A percentile compares a stretch with the other conserved stretches of the same genome.
Evolutionary conservation across 2,113 vertebrate genomes (phyloP).

Genomic region (Oryzias melastigma): DNA sequence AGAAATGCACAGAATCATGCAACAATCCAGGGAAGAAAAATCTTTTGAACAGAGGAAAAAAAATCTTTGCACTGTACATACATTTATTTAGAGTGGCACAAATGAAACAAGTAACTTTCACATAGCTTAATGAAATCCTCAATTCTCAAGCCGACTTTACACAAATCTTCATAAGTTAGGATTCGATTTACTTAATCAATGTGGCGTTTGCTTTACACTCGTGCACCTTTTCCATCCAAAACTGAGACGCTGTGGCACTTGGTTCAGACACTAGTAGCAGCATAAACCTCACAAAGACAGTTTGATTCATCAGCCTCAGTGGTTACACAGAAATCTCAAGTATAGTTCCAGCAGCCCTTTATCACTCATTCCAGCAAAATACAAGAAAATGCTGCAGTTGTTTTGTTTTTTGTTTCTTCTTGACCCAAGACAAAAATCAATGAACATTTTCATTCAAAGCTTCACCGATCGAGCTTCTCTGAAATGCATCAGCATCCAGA

Average conservation of each 20-base stretch:
- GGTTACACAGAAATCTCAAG: constrained; percentile 82
- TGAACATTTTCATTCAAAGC: constrained; percentile 73
- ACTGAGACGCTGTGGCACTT: constrained; percentile 94
- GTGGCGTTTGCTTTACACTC: constrained; percentile 84
- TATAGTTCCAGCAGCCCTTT: constrained; percentile 73
- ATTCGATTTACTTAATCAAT: constrained; percentile 98
- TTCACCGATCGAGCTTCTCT: constrained; percentile 85
- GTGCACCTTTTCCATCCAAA: constrained; percentile 91
- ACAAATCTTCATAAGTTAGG: constrained; percentile 99
- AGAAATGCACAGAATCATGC: constrained; percentile 86
- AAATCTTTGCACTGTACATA: constrained; percentile 92
- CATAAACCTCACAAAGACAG: constrained; percentile 82
- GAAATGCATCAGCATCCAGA: constrained; percentile 79
- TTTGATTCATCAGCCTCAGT: constrained; percentile 77
- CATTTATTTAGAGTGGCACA: constrained; percentile 95
- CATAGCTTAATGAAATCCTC: constrained; percentile 98
- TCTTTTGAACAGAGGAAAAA: constrained; percentile 74
- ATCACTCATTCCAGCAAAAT: constrained; percentile 63
- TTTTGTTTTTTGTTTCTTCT: constrained; percentile 50
- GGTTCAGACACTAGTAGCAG: constrained; percentile 92
- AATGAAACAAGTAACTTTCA: constrained; percentile 89
- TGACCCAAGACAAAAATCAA: constrained; percentile 82
- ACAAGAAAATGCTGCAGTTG: constrained; percentile 76
- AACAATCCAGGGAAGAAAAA: constrained; percentile 92
- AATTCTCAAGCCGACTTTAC: constrained; percentile 92